Base-by-base conservation (phyloP, 2,113 vertebrate species). In the Mixornis gularis region DNA sequence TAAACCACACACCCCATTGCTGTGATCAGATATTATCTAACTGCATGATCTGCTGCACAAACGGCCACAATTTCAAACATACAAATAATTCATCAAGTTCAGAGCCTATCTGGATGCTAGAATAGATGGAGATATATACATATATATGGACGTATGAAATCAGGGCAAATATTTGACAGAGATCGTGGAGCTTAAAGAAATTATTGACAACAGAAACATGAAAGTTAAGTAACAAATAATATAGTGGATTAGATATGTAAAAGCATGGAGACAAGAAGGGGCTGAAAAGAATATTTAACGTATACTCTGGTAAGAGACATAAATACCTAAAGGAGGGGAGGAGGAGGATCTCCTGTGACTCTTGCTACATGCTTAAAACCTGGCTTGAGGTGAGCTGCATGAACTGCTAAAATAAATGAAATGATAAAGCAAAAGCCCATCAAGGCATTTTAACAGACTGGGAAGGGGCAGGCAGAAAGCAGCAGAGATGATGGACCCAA, bases 361-460 rank as follows among this genome's bases (percentile, higher is more conserved):
- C 36, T 49, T 41, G 36, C 77, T 87, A 68, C 46, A 77, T 13
- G 55, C 64, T 58, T 71, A 72, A 34, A 89, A 44, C 13, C 46
- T 87, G 73, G 87, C 95, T 92, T 90, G 85, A 96, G 82, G 51
- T 78, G 65, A 96, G 72, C 87, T 89, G 88, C 87, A 53, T 32
- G 74, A 95, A 68, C 71, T 62, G 53, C 80, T 90, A 87, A 96
- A 97, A 96, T 83, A 95, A 96, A 97, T 86, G 55, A 92, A 97
- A 96, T 92, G 90, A 95, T 95, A 94, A 96, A 94, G 36, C 17
- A 95, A 96, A 95, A 96, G 92, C 83, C 96, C 94, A 91, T 92
- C 87, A 96, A 64, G 77, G 82, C 85, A 69, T 79, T 96, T 95
- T 93, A 96, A 95, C 89, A 92, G 93, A 88, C 62, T 96, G 86